Evolutionary conservation across 37 sponge, comb jelly and placozoan genomes (phyloP), one percentile per base, ranked within the genome.

Genomic region (Theonella swinhoei): DNA sequence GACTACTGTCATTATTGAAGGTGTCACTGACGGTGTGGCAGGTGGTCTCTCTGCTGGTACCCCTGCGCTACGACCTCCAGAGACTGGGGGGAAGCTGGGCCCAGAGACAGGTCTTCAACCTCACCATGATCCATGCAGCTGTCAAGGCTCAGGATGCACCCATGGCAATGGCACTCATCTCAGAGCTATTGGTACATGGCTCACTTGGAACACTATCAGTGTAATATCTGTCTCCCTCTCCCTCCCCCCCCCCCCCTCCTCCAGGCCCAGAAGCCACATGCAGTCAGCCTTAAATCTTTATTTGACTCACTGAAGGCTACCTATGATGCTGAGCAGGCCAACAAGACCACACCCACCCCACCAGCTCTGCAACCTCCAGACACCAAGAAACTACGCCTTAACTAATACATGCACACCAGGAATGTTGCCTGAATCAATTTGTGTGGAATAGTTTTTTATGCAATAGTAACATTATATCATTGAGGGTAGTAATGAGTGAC

Each of bases 61-160:
- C 95, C 36, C 70, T 88, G 62, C 65, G 89, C 26, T 85, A 88
- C 47, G 75, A 91, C 71, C 58, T 88, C 42, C 40, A 58, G 26
- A 29, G 54, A 9, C 14, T 94, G 23, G 95, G 95, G 23, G 91
- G 95, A 26, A 94, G 95, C 61, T 91, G 89, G 89, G 95, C 92
- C 37, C 95, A 94, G 86, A 84, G 95, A 81, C 95, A 94, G 37
- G 92, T 91, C 29, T 83, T 94, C 70, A 62, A 66, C 31, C 23
- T 85, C 61, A 94, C 95, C 39, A 62, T 90, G 42, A 88, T 94
- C 61, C 80, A 91, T 32, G 95, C 95, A 64, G 95, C 95, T 69
- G 84, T 88, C 59, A 80, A 81, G 30, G 85, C 91, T 40, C 83
- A 88, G 58, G 62, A 94, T 31, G 22, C 64, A 20, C 37, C 63